Base-by-base conservation (phyloP, 2,888 invertebrate species). In the Cryptus viduatorius region DNA sequence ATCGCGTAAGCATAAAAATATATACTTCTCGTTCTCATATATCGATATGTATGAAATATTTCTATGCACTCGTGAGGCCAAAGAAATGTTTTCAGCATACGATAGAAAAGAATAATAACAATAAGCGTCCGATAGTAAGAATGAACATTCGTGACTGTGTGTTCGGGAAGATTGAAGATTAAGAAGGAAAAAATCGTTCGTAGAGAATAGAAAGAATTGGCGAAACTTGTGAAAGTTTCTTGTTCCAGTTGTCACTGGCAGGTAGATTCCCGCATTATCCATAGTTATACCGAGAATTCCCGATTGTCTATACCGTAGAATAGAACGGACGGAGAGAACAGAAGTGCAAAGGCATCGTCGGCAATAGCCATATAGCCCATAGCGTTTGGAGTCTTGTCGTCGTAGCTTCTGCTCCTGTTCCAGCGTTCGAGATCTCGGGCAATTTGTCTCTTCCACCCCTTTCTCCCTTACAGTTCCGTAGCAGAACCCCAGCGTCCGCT, bases 381-480 rank as follows among this genome's bases (percentile, higher is more conserved):
- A 64, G 29, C 68, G 71, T 71, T 37, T 37, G 37, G 37, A 72
- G 65, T 46, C 56, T 37, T 67, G 78, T 79, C 78, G 78, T 71
- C 78, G 56, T 71, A 50, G 53, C 42, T 37, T 61, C 71, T 2
- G 53, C 59, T 31, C 61, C 46, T 61, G 75, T 50, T 50, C 48
- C 16, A 77, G 65, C 56, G 65, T 82, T 86, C 84, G 81, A 88
- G 86, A 89, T 89, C 87, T 88, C 86, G 84, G 87, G 88, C 86
- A 89, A 90, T 90, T 90, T 90, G 89, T 89, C 88, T 89, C 85
- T 80, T 79, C 81, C 84, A 80, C 78, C 85, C 82, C 84, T 77
- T 86, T 48, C 7, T 31, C 31, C 29, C 59, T 72, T 76, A 46
- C 53, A 68, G 29, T 75, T 75, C 71, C 69, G 65, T 37, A 42